These are phyloP conservation scores for Perizoma affinitatum DNA, from an alignment of 2,888 invertebrate genomes.

Conservation along the genomic window DNA sequence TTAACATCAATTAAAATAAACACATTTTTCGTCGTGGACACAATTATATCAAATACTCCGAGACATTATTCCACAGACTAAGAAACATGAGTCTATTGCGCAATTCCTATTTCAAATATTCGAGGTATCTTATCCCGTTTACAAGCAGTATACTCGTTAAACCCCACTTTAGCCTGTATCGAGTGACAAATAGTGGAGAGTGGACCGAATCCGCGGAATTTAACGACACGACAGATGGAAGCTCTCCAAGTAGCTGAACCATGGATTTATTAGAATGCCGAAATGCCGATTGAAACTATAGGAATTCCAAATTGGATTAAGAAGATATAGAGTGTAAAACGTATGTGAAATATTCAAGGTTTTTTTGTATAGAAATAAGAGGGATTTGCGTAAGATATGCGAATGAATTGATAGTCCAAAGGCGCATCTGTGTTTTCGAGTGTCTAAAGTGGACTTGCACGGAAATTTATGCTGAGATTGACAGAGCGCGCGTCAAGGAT, in stretches of 20 bases:
- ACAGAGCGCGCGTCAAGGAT: no score
- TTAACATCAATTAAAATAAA: no score
- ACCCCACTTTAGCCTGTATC: slow-evolving; percentile 26
- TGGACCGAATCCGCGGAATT: slow-evolving; percentile 28
- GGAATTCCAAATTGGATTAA: slow-evolving; percentile 29
- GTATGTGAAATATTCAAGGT: slow-evolving; percentile 14
- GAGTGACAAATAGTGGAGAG: slow-evolving; percentile 27
- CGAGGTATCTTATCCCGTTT: slow-evolving; percentile 14
- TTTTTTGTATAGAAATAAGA: slow-evolving; percentile 23
- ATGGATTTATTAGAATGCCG: slow-evolving; percentile 27
- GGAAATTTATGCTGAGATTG: no score
- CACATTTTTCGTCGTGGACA: no score
- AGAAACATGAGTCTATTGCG: slow-evolving; percentile 4
- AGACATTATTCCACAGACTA: no score
- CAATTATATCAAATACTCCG: no score
- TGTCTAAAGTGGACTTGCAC: slow-evolving; percentile 22
- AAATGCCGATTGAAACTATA: slow-evolving; percentile 26
- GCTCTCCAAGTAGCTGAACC: slow-evolving; percentile 26
- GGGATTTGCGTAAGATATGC: slow-evolving; percentile 7
- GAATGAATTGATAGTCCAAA: slow-evolving; percentile 9
- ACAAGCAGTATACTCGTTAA: slow-evolving; percentile 23
- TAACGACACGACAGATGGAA: slow-evolving; percentile 34
- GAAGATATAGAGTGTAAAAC: slow-evolving; percentile 20
- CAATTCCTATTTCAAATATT: slow-evolving; percentile 15
- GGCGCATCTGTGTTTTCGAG: not conserved